Conservation (phyloP, 2,113 vertebrate species). For the Polypterus senegalus region DNA sequence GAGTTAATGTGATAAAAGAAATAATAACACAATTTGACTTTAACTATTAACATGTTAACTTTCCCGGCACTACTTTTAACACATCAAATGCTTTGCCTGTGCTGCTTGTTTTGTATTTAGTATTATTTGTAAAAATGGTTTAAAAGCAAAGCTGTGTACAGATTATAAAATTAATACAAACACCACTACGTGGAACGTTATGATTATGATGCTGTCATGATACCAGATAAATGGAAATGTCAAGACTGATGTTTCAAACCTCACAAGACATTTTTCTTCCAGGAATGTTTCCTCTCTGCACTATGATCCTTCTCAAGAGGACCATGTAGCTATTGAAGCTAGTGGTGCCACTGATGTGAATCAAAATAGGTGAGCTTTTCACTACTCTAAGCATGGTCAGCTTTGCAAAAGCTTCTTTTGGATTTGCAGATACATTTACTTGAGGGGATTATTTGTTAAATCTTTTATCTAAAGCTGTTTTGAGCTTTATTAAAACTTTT, state of each 20-base stretch:
- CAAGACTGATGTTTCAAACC: background rate
- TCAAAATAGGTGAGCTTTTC: slow-evolving; percentile 38
- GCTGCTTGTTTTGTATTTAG: too few relatives aligned
- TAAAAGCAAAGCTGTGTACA: too few relatives aligned
- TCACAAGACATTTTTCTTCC: slow-evolving; percentile 1
- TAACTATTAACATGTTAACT: too few relatives aligned
- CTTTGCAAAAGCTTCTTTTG: background rate
- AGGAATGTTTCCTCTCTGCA: slow-evolving; percentile 75
- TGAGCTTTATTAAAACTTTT: background rate
- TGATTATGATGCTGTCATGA: too few relatives aligned
- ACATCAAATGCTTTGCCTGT: too few relatives aligned
- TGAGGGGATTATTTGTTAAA: background rate
- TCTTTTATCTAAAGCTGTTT: background rate
- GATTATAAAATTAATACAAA: too few relatives aligned
- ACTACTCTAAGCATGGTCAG: background rate
- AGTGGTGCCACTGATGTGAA: slow-evolving; percentile 50
- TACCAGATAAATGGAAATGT: background rate
- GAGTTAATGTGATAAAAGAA: too few relatives aligned
- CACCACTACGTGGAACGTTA: too few relatives aligned
- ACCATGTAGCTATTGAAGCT: slow-evolving; percentile 72
- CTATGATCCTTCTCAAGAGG: slow-evolving; percentile 79
- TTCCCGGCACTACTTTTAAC: too few relatives aligned
- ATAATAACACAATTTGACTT: too few relatives aligned
- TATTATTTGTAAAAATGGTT: too few relatives aligned
- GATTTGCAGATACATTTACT: background rate